phyloP scores from a whole-genome alignment of 2,797 vertebrate genomes.

The Tapirus indicus region DNA sequence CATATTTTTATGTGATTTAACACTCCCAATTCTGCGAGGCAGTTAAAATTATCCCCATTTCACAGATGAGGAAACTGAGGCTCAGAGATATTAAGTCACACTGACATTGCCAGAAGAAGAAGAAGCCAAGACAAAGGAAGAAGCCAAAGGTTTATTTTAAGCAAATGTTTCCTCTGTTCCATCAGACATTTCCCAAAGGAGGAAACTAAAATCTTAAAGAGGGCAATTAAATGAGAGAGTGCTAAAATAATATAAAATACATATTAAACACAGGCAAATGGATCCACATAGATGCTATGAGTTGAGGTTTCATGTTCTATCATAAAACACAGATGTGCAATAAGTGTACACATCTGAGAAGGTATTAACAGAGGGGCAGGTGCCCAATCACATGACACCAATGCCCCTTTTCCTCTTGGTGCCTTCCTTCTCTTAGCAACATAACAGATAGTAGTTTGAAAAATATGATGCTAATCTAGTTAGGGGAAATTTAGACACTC shows the following conservation, averaged over 20 bases:
- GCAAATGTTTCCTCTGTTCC: neutral
- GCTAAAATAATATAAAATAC: neutral
- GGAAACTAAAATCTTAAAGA: neutral
- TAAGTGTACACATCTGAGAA: neutral
- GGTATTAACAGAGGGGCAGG: neutral
- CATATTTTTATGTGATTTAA: neutral
- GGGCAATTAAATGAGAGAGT: neutral
- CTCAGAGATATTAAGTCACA: neutral
- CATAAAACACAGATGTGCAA: neutral
- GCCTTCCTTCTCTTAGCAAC: neutral
- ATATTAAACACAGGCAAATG: neutral
- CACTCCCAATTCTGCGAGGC: neutral
- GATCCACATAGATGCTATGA: neutral
- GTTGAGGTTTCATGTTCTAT: neutral
- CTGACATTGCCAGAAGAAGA: neutral
- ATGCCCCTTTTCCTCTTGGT: neutral
- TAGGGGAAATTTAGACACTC: constrained; percentile 75
- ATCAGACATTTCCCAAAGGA: neutral
- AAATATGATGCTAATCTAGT: constrained; percentile 78
- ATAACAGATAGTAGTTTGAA: constrained; percentile 69
- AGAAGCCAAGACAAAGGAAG: neutral
- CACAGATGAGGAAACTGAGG: neutral
- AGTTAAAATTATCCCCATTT: neutral
- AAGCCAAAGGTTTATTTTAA: neutral
- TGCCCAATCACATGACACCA: neutral